These are phyloP conservation scores for Gymnocheta viridis DNA, from an alignment of 2,888 invertebrate genomes.

Conservation along the genomic window DNA sequence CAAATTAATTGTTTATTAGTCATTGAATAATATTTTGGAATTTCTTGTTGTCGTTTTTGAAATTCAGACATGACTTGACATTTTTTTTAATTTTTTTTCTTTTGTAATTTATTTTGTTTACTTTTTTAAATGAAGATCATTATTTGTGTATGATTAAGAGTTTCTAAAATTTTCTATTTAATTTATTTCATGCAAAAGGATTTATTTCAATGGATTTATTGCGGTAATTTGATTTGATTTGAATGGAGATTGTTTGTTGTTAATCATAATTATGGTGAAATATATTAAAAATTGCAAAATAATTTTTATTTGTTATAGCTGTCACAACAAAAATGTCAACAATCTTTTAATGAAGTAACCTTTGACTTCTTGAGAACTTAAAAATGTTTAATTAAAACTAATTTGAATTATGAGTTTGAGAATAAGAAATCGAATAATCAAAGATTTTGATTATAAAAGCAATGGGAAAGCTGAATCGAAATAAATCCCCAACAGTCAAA, in stretches of 20 bases:
- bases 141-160: conserved; percentile 49
- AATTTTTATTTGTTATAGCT: background rate
- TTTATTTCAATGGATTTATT: conserved; percentile 31
- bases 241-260: background rate
- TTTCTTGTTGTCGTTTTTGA: conserved; percentile 15
- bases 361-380: background rate
- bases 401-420: background rate
- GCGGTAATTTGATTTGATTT: background rate
- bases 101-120: conserved; percentile 13
- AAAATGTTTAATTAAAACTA: background rate
- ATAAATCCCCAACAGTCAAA: background rate
- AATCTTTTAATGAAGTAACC: background rate
- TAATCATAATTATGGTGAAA: background rate
- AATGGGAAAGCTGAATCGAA: background rate
- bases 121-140: conserved; percentile 24
- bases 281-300: background rate
- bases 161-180: conserved; percentile 15
- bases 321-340: background rate
- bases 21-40: conserved; percentile 29
- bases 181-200: conserved; percentile 17
- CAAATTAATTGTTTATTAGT: conserved; percentile 35
- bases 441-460: no score
- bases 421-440: background rate
- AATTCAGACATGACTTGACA: conserved; percentile 56
- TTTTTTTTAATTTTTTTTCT: no score